Percentiles rank a stretch among this genome's conserved stretches.
Evolutionary conservation across 2,797 vertebrate species (phyloP).

Genomic region (Garrulus glandarius): DNA sequence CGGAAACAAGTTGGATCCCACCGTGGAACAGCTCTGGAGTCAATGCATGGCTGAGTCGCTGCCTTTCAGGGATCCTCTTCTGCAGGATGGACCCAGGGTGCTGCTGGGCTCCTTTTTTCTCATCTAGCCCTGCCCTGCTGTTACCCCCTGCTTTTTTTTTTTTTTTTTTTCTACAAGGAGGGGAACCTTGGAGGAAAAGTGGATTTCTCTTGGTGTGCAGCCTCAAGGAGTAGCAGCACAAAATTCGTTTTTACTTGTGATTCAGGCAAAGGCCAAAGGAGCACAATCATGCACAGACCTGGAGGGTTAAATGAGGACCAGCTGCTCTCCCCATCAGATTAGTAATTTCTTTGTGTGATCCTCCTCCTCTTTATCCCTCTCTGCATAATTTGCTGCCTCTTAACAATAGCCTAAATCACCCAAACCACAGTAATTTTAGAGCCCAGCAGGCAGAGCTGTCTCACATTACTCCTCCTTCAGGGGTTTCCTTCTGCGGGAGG

Average conservation of each 20-base stretch:
- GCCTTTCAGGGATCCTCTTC: neutral
- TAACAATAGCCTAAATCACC: conserved; percentile 41
- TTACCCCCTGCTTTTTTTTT: neutral
- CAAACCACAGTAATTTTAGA: conserved; percentile 65
- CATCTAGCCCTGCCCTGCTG: neutral
- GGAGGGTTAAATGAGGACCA: conserved; percentile 13
- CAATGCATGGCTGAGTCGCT: accelerated
- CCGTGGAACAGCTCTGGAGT: neutral
- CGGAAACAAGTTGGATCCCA: neutral
- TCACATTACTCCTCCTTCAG: conserved; percentile 46
- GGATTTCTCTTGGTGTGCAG: neutral
- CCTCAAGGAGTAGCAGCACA: neutral
- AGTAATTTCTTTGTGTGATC: conserved; percentile 10
- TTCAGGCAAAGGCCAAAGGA: neutral
- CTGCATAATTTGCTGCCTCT: conserved; percentile 9
- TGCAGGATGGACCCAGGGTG: neutral
- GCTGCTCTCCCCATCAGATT: conserved; percentile 54
- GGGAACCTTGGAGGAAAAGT: neutral
- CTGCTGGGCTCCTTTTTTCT: neutral
- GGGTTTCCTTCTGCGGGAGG: conserved; percentile 23
- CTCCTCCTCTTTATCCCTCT: neutral
- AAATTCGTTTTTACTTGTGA: neutral
- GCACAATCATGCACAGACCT: neutral
- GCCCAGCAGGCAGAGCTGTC: conserved; percentile 20
- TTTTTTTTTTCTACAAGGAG: neutral